Evolutionary conservation across 2,888 invertebrate species (phyloP).

Genomic region (Thereva nobilitata): DNA sequence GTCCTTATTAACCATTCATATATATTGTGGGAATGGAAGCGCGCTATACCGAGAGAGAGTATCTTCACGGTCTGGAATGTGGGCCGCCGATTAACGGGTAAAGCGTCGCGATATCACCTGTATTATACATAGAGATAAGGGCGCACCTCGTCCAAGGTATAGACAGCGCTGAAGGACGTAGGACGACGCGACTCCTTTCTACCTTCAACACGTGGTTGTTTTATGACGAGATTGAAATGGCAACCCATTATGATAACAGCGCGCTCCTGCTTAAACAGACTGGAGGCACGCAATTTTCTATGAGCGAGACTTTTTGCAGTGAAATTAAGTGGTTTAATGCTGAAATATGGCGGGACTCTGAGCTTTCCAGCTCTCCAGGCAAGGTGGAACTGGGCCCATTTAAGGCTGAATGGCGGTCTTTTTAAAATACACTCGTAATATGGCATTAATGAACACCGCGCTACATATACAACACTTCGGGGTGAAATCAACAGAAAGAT

Average conservation of each 20-base stretch:
- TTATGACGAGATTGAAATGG: slow-evolving; percentile 37
- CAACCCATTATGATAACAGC: slow-evolving; percentile 34
- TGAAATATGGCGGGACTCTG: not conserved
- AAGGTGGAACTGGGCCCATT: too few species aligned
- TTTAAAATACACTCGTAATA: too few species aligned
- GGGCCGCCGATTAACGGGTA: slow-evolving; percentile 21
- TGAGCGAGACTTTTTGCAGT: slow-evolving; percentile 24
- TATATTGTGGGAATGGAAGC: not conserved
- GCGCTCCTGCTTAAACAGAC: slow-evolving; percentile 33
- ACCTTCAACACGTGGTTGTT: slow-evolving; percentile 34
- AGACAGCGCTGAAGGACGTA: not conserved
- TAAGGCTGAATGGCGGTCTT: too few species aligned
- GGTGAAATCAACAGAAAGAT: too few species aligned
- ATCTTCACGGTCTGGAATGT: too few species aligned
- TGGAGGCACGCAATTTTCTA: slow-evolving; percentile 29
- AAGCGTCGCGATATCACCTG: slow-evolving; percentile 18
- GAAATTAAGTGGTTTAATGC: slow-evolving; percentile 16
- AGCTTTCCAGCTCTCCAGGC: too few species aligned
- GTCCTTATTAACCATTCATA: not conserved
- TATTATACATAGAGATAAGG: slow-evolving; percentile 6
- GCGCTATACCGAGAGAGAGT: slow-evolving; percentile 15
- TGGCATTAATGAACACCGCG: too few species aligned
- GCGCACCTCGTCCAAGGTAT: slow-evolving; percentile 14
- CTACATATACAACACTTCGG: too few species aligned
- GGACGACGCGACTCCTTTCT: too few species aligned